Base-by-base conservation (phyloP, 2,797 vertebrate genomes). In the Carcharodon carcharias region DNA sequence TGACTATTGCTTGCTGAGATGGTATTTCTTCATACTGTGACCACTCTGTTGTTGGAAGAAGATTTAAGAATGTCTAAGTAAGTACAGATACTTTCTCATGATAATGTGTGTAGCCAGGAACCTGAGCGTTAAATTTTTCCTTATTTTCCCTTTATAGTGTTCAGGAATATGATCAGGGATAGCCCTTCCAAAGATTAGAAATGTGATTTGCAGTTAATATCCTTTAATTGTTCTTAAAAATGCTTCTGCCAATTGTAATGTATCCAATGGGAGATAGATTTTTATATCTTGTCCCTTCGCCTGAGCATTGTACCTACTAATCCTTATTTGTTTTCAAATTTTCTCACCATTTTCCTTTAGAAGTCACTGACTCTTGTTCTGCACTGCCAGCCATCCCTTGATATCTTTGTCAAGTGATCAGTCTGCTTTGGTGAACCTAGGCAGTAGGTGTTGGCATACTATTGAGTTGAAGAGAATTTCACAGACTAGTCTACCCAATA, bases 21-120 rank as follows among this genome's bases (percentile, higher is more conserved):
- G 94, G 94, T 73, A 77, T 95, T 95, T 77, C 71, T 50, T 69
- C 94, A 95, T 50, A 77, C 26, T 21, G 12, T 73, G 50, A 56
- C 69, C 50, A 12, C 26, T 35, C 67, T 58, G 69, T 73, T 95
- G 94, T 95, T 95, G 94, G 94, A 73, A 58, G 50, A 95, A 95
- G 94, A 77, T 77, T 77, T 95, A 31, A 95, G 94, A 73, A 95
- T 77, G 94, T 95, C 94, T 54, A 95, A 95, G 94, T 95, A 95
- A 95, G 94, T 73, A 73, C 18, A n/a, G 69, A 12, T 73, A 56
- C 50, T 73, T 95, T 58, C 28, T 35, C 12, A 31, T 73, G 67
- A 35, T 91, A 0, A 91, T 45, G 56, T 58, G 16, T 56, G 28
- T 28, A 56, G 45, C 14, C 50, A 35, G 28, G 45, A 93, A 65